A percentile compares a stretch with the other conserved stretches of the same genome.
Evolutionary conservation across 2,888 invertebrate species (phyloP).

Genomic region (Athrips mouffetella): DNA sequence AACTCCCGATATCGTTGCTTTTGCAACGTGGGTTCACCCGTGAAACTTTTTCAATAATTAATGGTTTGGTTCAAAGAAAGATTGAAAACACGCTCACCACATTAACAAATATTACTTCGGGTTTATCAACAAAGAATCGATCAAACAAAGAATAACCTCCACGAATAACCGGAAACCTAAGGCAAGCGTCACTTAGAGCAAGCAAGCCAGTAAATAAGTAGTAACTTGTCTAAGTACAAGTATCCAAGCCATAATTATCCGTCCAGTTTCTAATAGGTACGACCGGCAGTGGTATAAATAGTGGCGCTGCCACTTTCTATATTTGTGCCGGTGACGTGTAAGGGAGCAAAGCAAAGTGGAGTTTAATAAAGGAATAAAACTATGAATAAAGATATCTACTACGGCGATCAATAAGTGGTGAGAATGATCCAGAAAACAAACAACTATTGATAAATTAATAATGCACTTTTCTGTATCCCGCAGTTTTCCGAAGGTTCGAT

Average conservation of each 20-base stretch:
- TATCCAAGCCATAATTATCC: neutral
- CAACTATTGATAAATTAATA: no score
- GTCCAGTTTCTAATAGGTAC: neutral
- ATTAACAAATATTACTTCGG: no score
- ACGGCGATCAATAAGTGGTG: no score
- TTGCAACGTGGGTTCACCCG: no score
- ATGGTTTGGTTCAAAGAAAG: no score
- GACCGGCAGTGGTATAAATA: neutral
- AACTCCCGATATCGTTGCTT: no score
- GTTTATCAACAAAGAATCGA: neutral
- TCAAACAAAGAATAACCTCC: neutral
- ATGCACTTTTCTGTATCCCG: no score
- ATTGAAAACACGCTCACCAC: no score
- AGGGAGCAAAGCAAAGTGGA: neutral
- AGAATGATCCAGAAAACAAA: no score
- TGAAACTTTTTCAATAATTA: no score
- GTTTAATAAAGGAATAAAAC: neutral
- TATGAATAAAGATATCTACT: no score
- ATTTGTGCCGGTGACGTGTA: neutral
- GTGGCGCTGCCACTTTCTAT: conserved; percentile 1
- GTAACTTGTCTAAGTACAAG: neutral
- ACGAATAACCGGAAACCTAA: neutral
- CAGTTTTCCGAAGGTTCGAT: no score
- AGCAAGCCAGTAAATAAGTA: neutral
- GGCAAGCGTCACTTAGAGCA: neutral